Conservation (phyloP, 2,113 vertebrate genomes). For the Montifringilla adamsi region DNA sequence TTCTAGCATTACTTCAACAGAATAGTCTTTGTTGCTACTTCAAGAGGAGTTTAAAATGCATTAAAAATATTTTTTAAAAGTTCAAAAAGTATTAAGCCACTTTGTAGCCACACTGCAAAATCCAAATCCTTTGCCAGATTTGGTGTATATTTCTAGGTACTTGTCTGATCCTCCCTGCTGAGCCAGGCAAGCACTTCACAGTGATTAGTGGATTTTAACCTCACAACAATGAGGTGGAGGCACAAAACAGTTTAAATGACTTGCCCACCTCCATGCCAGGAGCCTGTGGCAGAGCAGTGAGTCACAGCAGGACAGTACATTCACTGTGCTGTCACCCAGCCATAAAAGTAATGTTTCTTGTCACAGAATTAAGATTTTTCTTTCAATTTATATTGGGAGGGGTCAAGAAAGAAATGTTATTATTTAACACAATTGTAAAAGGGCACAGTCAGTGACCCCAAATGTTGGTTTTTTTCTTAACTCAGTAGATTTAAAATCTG, state of each 20-base stretch:
- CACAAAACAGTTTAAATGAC: background rate
- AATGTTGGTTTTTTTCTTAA: background rate
- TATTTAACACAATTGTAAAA: constrained; percentile 26
- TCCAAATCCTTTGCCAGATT: background rate
- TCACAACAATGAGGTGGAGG: background rate
- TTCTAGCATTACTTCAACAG: background rate
- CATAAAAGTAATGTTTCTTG: constrained; percentile 28
- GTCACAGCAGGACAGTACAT: background rate
- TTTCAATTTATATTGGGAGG: background rate
- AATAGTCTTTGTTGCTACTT: background rate
- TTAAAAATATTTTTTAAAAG: background rate
- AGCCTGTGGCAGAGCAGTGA: constrained; percentile 16
- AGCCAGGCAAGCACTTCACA: background rate
- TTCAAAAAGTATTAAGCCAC: background rate
- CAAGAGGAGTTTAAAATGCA: background rate
- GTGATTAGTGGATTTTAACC: constrained; percentile 23
- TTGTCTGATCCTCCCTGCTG: background rate
- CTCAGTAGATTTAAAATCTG: constrained; percentile 9
- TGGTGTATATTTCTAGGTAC: background rate
- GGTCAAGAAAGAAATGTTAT: constrained; percentile 34
- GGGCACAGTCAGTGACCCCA: background rate
- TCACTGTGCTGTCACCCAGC: background rate
- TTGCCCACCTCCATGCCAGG: background rate
- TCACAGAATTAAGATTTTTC: background rate
- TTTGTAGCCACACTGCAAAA: background rate